A percentile compares a stretch with the other conserved stretches of the same genome.
Conservation (phyloP, 2,888 invertebrate species). For the Ophion slaviceki region DNA sequence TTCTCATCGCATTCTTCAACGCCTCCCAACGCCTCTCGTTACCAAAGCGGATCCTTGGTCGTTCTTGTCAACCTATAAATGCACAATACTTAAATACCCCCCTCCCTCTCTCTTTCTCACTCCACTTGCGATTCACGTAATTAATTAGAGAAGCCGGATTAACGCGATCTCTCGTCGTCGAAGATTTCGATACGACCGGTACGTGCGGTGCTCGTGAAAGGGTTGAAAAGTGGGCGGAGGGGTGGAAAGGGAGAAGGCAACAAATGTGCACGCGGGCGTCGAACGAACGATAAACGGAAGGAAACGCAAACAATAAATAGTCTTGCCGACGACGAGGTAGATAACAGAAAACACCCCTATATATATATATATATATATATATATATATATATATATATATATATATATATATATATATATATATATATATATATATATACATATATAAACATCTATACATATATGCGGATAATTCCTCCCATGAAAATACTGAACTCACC, state of each 20-base stretch:
- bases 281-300: constrained; percentile 67
- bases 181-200: constrained; percentile 59
- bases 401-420: too few relatives aligned
- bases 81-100: not conserved
- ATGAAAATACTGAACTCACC: constrained; percentile 27
- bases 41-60: constrained; percentile 10
- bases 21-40: constrained; percentile 20
- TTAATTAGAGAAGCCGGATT: constrained; percentile 62
- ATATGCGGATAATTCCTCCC: not conserved
- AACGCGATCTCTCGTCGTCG: constrained; percentile 54
- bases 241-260: constrained; percentile 5
- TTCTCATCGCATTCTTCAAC: constrained; percentile 1
- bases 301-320: constrained; percentile 65
- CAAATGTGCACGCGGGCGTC: constrained; percentile 51
- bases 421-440: not conserved
- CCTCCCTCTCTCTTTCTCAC: not conserved
- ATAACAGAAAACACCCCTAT: constrained; percentile 62
- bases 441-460: not conserved
- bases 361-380: not conserved
- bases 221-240: constrained; percentile 5
- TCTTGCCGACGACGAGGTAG: constrained; percentile 58
- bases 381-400: too few relatives aligned
- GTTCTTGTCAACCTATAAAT: not conserved
- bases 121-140: constrained; percentile 56
- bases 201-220: constrained; percentile 7